phyloP scores from a whole-genome alignment of 2,797 vertebrate genomes.

The Pangasius larnaudii region DNA sequence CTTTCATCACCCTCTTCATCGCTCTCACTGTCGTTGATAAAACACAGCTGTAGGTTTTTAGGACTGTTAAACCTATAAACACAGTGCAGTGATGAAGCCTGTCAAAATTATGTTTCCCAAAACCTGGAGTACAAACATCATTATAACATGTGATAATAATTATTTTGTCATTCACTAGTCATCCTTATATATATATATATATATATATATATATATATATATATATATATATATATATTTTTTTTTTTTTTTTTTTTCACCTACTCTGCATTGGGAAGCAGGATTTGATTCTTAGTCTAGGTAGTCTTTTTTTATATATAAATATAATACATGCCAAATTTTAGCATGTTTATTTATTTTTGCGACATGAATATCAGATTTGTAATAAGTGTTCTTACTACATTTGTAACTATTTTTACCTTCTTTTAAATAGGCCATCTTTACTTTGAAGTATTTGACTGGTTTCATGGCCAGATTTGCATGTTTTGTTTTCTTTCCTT shows the following conservation, averaged over 20 bases:
- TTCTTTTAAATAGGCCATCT: neutral
- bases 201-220: neutral
- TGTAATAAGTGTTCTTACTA: neutral
- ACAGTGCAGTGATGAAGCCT: neutral
- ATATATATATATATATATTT: neutral
- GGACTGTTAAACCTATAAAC: constrained; percentile 60
- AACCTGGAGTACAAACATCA: neutral
- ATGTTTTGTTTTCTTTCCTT: neutral
- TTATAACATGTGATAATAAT: neutral
- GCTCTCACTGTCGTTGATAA: constrained; percentile 67
- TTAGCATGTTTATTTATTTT: neutral
- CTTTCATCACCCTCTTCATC: constrained; percentile 61
- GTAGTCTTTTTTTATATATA: neutral
- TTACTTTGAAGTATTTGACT: neutral
- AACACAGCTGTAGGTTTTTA: constrained; percentile 67
- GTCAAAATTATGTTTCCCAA: neutral
- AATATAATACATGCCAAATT: neutral
- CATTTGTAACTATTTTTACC: neutral
- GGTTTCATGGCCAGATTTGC: neutral
- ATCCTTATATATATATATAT: neutral
- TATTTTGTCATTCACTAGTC: neutral
- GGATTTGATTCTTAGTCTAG: neutral
- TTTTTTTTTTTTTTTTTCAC: neutral
- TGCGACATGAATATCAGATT: neutral
- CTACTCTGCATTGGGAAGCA: neutral